Evolutionary conservation across 2,797 vertebrate species (phyloP), one percentile per base, ranked within the genome.

Genomic region (Hozukius guyotensis): DNA sequence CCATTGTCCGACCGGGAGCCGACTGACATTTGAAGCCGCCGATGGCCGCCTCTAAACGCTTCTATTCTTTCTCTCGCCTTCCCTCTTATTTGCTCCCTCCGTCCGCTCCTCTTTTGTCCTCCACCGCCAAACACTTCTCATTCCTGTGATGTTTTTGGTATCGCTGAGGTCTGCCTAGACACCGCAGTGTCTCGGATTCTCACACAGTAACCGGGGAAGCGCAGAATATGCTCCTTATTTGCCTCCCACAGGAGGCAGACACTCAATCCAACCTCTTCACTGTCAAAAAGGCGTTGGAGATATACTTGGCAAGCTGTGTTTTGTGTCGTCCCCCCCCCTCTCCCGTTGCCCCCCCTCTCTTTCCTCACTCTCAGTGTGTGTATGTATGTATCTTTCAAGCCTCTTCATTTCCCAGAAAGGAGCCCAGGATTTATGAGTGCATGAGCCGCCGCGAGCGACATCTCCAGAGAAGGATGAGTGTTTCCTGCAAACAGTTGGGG

Each of bases 401-500:
- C 86, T 16, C 82, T 93, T 90, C 89, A 78, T 90, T 91, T 93
- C 92, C 92, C 89, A 93, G 92, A 93, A 94, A 91, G 88, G 88
- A 92, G 82, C 84, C 59, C 34, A 72, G 90, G 91, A 93, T 94
- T 94, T 94, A 90, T 90, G 89, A 91, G 91, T 81, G 86, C 90
- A 90, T 88, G 90, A 90, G 88, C 80, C 25, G 91, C 92, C 88
- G 81, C 68, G 13, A 91, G 92, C 90, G 65, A 92, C 82, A 93
- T 95, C 95, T 96, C 94, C 90, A 96, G 93, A 92, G 94, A 94
- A 93, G 90, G 93, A 94, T 92, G 93, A 94, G 94, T 92, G 93
- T 95, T 96, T 96, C 94, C 95, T 96, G 94, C 92, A 95, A 96
- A 96, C 94, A 95, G 93, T 91, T 59, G 75, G 87, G 80, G 81